Evolutionary conservation across 2,888 invertebrate genomes (phyloP).

Genomic region (Eupithecia pulchellata): DNA sequence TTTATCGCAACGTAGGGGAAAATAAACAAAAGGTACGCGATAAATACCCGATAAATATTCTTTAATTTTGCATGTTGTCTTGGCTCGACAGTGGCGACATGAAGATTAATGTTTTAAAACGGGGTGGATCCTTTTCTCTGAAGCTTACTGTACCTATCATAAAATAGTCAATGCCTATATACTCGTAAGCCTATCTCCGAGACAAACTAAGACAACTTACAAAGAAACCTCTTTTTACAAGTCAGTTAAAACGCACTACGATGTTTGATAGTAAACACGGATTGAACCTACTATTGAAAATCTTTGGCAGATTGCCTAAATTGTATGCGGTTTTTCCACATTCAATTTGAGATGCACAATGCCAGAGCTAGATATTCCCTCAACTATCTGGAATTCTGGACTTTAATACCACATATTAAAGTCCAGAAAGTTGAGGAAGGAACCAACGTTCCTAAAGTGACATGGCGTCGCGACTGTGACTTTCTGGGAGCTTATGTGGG

Average conservation of each 20-base stretch:
- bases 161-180: background rate
- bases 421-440: too few relatives aligned
- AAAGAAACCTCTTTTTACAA: background rate
- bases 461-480: background rate
- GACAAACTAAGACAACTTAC: background rate
- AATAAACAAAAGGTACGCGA: too few relatives aligned
- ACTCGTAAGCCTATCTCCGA: too few relatives aligned
- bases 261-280: background rate
- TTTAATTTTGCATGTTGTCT: too few relatives aligned
- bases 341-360: background rate
- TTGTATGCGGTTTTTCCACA: conserved; percentile 1
- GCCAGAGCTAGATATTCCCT: background rate
- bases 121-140: too few relatives aligned
- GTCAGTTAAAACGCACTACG: background rate
- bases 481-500: background rate
- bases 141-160: too few relatives aligned
- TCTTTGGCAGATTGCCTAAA: conserved; percentile 2
- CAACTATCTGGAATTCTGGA: background rate
- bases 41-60: too few relatives aligned
- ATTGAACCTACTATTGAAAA: background rate
- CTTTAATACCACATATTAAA: too few relatives aligned
- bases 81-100: too few relatives aligned
- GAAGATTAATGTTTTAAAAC: too few relatives aligned
- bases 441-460: background rate
- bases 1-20: too few relatives aligned